These are phyloP conservation scores for Leucania comma DNA, from an alignment of 2,888 invertebrate species.

Conservation along the genomic window DNA sequence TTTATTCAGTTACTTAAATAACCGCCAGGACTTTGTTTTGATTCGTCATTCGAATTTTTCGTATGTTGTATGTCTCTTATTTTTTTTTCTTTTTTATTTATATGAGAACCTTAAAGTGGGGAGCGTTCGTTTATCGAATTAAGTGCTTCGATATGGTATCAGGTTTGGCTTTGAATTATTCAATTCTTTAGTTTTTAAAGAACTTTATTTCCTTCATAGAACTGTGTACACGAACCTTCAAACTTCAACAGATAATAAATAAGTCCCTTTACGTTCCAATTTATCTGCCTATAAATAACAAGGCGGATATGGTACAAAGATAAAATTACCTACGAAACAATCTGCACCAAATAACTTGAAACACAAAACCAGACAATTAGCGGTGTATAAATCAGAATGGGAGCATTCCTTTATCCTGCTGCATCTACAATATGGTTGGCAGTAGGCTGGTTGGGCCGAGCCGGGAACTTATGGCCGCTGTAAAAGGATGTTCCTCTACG, in stretches of 20 bases:
- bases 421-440: slow-evolving; percentile 61
- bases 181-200: slow-evolving; percentile 12
- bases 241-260: slow-evolving; percentile 5
- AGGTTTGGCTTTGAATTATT: slow-evolving; percentile 42
- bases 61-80: slow-evolving; percentile 36
- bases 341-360: slow-evolving; percentile 43
- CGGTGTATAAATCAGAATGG: slow-evolving; percentile 54
- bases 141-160: slow-evolving; percentile 52
- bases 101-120: slow-evolving; percentile 38
- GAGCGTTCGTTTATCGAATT: slow-evolving; percentile 56
- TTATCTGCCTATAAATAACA: slow-evolving; percentile 27
- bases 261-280: slow-evolving; percentile 12
- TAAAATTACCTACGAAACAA: slow-evolving; percentile 26
- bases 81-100: slow-evolving; percentile 26
- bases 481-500: slow-evolving; percentile 83
- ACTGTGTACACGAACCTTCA: slow-evolving; percentile 1
- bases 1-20: slow-evolving; percentile 79
- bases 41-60: slow-evolving; percentile 71
- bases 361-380: slow-evolving; percentile 60
- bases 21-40: slow-evolving; percentile 71
- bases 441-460: slow-evolving; percentile 70
- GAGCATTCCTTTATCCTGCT: slow-evolving; percentile 56
- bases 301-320: slow-evolving; percentile 18
- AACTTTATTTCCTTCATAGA: neutral
- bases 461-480: slow-evolving; percentile 78